Base-by-base conservation (phyloP, 2,113 vertebrate species). In the Gambusia holbrooki region DNA sequence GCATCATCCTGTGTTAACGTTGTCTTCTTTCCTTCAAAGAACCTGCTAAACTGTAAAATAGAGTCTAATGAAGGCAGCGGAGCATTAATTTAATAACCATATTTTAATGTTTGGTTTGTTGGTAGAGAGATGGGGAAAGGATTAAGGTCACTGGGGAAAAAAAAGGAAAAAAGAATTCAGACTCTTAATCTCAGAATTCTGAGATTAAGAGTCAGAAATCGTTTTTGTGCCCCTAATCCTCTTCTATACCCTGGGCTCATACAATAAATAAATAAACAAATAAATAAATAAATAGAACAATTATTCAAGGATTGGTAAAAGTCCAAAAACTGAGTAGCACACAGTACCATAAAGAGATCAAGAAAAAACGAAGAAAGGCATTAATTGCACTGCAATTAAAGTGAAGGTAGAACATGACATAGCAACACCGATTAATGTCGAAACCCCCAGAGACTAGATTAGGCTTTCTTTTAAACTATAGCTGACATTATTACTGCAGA, bases 401-500 rank as follows among this genome's bases (percentile, higher is more conserved):
- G 37, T 13, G 5, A 45, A 27, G 35, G 25, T 25, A n/a, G 65
- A 42, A n/a, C n/a, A 64, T 33, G 17, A 30, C 6, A 32, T 19
- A 25, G 37, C 35, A 27, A 67, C 35, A n/a, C n/a, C 28, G 37
- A 67, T 37, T 67, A 45, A 45, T 42, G 65, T 67, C 6, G 28
- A 3, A 3, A 8, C n/a, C 65, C 28, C n/a, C 65, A 42, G 37
- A 67, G 37, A 66, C 5, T 17, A 67, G 37, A n/a, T 8, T 27
- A 66, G 65, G 35, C 65, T 42, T 27, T 66, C 22, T 40, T 40
- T 28, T 42, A 66, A 66, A 66, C 65, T 42, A 11, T 66, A 17
- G 37, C 40, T 66, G 65, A 66, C 65, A 66, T 66, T 42, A 66
- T 66, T 67, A 27, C 37, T 14, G 17, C n/a, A 45, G 37, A 67